These are phyloP conservation scores for Rhagologus leucostigma DNA, from an alignment of 2,113 vertebrate genomes.

Conservation along the genomic window DNA sequence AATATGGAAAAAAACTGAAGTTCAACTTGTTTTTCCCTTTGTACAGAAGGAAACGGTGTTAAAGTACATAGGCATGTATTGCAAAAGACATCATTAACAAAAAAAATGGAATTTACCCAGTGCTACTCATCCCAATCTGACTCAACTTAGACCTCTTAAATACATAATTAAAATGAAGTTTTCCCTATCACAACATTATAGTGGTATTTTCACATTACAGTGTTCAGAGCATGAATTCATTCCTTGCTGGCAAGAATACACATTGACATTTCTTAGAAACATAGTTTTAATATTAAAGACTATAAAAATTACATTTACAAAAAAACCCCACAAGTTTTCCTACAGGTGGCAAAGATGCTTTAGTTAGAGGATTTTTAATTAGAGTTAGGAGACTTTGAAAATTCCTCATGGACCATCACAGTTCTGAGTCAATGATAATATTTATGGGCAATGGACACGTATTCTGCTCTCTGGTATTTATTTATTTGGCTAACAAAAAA, in stretches of 20 bases:
- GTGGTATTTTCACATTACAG: background rate
- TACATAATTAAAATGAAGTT: background rate
- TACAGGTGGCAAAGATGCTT: background rate
- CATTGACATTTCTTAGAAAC: background rate
- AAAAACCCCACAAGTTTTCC: background rate
- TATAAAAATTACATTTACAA: background rate
- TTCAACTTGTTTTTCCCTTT: background rate
- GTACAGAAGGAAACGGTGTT: background rate
- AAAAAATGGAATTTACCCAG: background rate
- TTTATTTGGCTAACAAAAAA: background rate
- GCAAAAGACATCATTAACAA: background rate
- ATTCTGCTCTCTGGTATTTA: background rate
- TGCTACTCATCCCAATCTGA: background rate
- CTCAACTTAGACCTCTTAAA: background rate
- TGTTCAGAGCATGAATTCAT: background rate
- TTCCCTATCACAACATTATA: background rate
- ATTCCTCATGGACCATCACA: background rate
- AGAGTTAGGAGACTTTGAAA: background rate
- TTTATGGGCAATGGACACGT: background rate
- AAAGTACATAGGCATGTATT: background rate
- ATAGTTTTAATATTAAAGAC: background rate
- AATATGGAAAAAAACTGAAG: background rate
- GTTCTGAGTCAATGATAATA: background rate
- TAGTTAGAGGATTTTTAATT: background rate
- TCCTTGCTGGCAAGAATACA: background rate